Base-by-base conservation (phyloP, 2,113 vertebrate genomes). In the Chamaea fasciata region DNA sequence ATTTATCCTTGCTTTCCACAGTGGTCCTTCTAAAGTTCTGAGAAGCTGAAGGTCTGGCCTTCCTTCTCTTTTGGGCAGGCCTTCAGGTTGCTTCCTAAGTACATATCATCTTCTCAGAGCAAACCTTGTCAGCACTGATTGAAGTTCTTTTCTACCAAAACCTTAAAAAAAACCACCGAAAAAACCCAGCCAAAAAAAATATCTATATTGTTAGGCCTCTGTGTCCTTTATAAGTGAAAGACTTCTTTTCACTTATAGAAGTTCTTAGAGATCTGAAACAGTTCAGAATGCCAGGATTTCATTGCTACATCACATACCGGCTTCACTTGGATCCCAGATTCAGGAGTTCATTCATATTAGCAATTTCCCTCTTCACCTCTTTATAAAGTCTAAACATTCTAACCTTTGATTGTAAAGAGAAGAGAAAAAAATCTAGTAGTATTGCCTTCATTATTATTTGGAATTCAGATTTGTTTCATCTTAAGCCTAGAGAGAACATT, bases 131-230 rank as follows among this genome's bases (percentile, higher is more conserved):
- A 65, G 10, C 37, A 47, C 59, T 47, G 15, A 28, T 11, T 27
- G 31, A 77, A 53, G 13, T 82, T 84, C 4, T 57, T 78, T 71
- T 50, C 62, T 79, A 71, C 39, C 17, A 78, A 70, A 75, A 26
- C 22, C 23, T 73, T 41, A 6, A 67, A 65, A 35, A 49, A 20
- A 0, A 0, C 5, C n/a, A 11, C 10, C 2, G 4, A 33, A 65
- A 47, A 28, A 26, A 5, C 1, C 3, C 7, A 42, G 11, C 2
- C 9, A 49, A 68, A 44, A 37, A 5, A 2, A 49, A 49, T 0
- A 9, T 47, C 37, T 71, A 3, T 50, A 0, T 53, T 56, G 19
- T 13, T 42, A 21, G 24, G 52, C 10, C 9, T 23, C 10, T 65
- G 23, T 65, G 9, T 84, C 50, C 22, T 70, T 71, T 79, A 83